Base-by-base conservation (phyloP, 2,888 invertebrate genomes). In the Lacanobia oleracea region DNA sequence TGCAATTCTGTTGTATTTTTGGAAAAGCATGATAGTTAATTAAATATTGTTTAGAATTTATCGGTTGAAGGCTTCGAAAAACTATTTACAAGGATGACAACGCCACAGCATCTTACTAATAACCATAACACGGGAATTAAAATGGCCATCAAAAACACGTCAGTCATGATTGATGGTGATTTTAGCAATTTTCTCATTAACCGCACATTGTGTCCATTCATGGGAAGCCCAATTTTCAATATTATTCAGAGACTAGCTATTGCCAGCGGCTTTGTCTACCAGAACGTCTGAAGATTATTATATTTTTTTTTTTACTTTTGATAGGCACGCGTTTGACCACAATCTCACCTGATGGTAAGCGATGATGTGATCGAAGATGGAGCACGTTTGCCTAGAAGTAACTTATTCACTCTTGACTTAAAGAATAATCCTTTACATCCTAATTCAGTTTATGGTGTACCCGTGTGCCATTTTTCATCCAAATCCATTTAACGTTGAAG, bases 111-210 rank as follows among this genome's bases (percentile, higher is more conserved):
- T 57, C 33, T 57, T n/a, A n/a, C n/a, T n/a, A 57, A 57, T 57
- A 12, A 33, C 53, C 23, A 5, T 54, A 8, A 65, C 23, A 65
- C 23, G 14, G 14, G n/a, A 57, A 66, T 65, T 27, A 43, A n/a
- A n/a, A n/a, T n/a, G n/a, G 4, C 33, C 18, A 54, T 56, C 54
- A 48, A 16, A n/a, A 56, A 27, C 69, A 48, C 1, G 16, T 27
- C 8, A 9, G 33, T 4, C 18, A 62, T 10, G 18, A 71, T 53
- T 51, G 37, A 61, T 72, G 53, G 1, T 54, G 53, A 48, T 56
- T 48, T 50, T 57, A n/a, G 14, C 10, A 45, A 51, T 57, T 57
- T 33, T 45, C 33, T 65, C 12, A 65, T 50, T 43, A 57, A 75
- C n/a, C 12, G 12, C 23, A 7, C 16, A 72, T 43, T 33, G 57